Percentiles rank a stretch among this genome's conserved stretches.
Conservation (phyloP, 2,888 invertebrate species). For the Mesochorus sp. region DNA sequence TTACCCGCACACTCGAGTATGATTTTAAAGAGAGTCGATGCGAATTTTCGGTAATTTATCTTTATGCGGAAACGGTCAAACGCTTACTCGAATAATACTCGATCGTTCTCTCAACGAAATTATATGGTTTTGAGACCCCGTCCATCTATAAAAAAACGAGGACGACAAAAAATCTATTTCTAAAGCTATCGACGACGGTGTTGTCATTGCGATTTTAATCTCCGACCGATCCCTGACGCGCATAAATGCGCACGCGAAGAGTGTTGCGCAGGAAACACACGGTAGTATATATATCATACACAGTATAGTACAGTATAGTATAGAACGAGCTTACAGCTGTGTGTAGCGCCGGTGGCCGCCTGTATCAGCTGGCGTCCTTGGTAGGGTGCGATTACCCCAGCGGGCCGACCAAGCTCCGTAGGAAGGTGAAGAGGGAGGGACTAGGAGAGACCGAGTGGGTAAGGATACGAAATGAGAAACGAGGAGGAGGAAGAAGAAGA, state of each 20-base stretch:
- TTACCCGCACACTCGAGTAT: no score
- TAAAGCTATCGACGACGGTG: constrained; percentile 1
- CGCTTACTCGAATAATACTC: no score
- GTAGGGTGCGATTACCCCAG: constrained; percentile 82
- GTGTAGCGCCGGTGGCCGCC: constrained; percentile 69
- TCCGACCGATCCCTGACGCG: constrained; percentile 4
- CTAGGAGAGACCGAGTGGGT: constrained; percentile 48
- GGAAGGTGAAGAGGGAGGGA: constrained; percentile 55
- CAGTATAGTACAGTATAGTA: constrained; percentile 16
- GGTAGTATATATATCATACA: neutral
- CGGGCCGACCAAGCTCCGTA: constrained; percentile 68
- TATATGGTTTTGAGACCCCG: no score
- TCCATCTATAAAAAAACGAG: neutral
- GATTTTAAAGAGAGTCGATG: no score
- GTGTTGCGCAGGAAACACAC: constrained; percentile 32
- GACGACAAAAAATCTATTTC: neutral
- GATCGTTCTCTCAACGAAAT: no score
- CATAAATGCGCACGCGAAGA: constrained; percentile 8
- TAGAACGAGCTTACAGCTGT: constrained; percentile 66
- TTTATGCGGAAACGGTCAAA: no score
- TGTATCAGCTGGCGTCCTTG: constrained; percentile 82
- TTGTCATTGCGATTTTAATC: constrained; percentile 30
- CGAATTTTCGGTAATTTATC: no score
- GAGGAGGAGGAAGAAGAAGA: constrained; percentile 23
- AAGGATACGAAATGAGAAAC: constrained; percentile 37